phyloP scores from a whole-genome alignment of 2,797 vertebrate genomes.

The Parotocinclus haroldoi region DNA sequence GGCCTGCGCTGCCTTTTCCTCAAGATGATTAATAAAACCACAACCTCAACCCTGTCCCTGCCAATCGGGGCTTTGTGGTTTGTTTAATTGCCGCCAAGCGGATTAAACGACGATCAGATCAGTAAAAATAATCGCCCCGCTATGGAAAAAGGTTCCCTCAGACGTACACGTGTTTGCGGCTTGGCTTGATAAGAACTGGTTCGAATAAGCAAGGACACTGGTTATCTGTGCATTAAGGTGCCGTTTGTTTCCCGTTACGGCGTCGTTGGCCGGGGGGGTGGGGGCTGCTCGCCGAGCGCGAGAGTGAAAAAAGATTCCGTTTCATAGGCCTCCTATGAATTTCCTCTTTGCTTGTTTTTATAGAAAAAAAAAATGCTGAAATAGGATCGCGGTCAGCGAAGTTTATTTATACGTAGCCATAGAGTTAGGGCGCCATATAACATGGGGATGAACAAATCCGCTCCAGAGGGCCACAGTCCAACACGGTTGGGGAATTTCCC shows the following conservation, averaged over 20 bases:
- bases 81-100: constrained; percentile 6
- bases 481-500: too few species aligned
- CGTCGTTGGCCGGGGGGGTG: not conserved
- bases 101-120: not conserved
- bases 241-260: too few species aligned
- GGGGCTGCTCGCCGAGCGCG: too few species aligned
- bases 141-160: constrained; percentile 2
- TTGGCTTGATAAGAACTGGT: constrained; percentile 28
- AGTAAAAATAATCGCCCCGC: not conserved
- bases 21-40: not conserved
- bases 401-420: too few species aligned
- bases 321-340: too few species aligned
- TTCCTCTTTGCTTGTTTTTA: too few species aligned
- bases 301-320: too few species aligned
- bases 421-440: too few species aligned
- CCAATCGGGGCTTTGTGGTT: not conserved
- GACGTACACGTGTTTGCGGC: constrained; percentile 22
- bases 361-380: too few species aligned
- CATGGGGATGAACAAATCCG: too few species aligned
- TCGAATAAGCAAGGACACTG: constrained; percentile 28
- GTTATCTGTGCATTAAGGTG: constrained; percentile 12
- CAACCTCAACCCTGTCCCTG: not conserved
- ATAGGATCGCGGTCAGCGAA: too few species aligned
- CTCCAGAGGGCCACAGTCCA: too few species aligned
- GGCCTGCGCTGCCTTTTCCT: not conserved